A percentile compares a stretch with the other conserved stretches of the same genome.
Evolutionary conservation across 2,888 invertebrate genomes (phyloP).

Genomic region (Nomada fucata): DNA sequence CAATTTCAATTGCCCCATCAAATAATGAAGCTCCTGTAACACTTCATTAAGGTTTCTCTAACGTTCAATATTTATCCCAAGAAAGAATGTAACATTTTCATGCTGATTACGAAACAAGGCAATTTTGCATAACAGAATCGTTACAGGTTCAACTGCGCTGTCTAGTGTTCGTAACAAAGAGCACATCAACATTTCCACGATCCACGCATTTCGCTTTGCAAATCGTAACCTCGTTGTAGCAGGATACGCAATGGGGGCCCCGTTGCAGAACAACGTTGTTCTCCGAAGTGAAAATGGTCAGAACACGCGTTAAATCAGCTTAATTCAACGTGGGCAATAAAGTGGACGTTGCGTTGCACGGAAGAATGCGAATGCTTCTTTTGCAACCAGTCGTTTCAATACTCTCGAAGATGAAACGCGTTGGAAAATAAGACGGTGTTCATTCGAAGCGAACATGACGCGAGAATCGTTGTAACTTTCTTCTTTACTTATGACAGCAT

Average conservation of each 20-base stretch:
- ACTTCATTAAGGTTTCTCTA: too few relatives aligned
- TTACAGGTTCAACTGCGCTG: constrained; percentile 16
- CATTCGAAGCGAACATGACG: background rate
- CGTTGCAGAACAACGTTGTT: constrained; percentile 32
- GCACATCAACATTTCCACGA: constrained; percentile 7
- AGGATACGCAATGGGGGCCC: constrained; percentile 28
- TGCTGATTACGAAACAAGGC: background rate
- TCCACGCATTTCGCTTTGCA: constrained; percentile 28
- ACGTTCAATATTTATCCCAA: background rate
- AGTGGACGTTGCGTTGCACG: constrained; percentile 24
- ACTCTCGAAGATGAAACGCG: constrained; percentile 22
- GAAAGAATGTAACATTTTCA: background rate
- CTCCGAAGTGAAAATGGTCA: constrained; percentile 25
- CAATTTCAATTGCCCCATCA: too few relatives aligned
- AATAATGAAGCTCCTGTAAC: too few relatives aligned
- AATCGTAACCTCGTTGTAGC: constrained; percentile 33
- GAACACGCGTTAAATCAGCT: constrained; percentile 22
- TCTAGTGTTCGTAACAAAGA: constrained; percentile 15
- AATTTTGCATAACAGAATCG: background rate
- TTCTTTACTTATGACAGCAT: background rate
- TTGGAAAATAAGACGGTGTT: constrained; percentile 7
- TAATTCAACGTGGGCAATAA: constrained; percentile 28
- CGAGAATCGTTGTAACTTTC: background rate
- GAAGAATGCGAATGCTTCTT: constrained; percentile 20
- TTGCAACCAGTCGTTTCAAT: constrained; percentile 17